Evolutionary conservation across 2,113 vertebrate species (phyloP).

Genomic region (Tautogolabrus adspersus): DNA sequence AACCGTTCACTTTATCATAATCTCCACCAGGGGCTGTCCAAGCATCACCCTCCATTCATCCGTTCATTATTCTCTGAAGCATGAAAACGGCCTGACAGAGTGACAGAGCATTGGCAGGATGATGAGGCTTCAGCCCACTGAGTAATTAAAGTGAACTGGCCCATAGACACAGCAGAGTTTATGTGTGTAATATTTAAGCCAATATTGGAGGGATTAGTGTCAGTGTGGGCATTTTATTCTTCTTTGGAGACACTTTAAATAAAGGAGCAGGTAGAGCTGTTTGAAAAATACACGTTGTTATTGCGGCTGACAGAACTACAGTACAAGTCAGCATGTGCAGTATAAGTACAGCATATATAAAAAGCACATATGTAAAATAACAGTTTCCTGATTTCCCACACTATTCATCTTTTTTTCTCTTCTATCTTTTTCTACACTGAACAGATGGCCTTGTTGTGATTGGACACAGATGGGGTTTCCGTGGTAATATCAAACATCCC

Average conservation of each 20-base stretch:
- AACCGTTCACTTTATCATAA: constrained; percentile 61
- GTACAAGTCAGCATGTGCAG: constrained; percentile 13
- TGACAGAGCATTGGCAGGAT: constrained; percentile 2
- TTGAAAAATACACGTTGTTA: constrained; percentile 22
- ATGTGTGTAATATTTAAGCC: constrained; percentile 2
- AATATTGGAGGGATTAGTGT: neutral
- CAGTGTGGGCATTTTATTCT: neutral
- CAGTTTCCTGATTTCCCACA: constrained; percentile 29
- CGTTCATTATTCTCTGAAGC: constrained; percentile 51
- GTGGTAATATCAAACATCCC: constrained; percentile 76
- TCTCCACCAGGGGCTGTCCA: constrained; percentile 81
- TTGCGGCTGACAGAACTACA: constrained; percentile 10
- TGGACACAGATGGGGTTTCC: constrained; percentile 77
- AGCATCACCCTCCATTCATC: constrained; percentile 68
- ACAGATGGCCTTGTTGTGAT: constrained; percentile 77
- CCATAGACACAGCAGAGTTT: neutral
- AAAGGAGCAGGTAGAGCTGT: neutral
- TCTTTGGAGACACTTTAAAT: neutral
- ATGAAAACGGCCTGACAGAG: constrained; percentile 10
- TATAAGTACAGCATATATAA: neutral
- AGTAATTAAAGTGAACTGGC: constrained; percentile 27
- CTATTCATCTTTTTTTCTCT: constrained; percentile 34
- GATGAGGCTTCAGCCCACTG: neutral
- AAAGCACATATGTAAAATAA: constrained; percentile 14
- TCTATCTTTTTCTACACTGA: constrained; percentile 45